Evolutionary conservation across 2,888 invertebrate genomes (phyloP).

Genomic region (Uloborus plumipes): DNA sequence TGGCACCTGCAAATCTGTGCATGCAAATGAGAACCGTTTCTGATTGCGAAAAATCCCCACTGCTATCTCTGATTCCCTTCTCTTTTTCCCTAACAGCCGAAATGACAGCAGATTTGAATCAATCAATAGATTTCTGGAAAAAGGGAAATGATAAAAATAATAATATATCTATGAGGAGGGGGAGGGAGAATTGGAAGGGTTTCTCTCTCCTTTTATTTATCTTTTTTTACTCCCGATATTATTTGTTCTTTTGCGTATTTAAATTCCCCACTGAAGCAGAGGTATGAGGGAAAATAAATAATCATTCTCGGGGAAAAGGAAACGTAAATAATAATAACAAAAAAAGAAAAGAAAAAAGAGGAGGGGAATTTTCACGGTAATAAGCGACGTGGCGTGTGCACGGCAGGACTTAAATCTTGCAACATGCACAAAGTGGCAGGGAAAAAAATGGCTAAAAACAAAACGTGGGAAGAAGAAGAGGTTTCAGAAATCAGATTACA

Average conservation of each 20-base stretch:
- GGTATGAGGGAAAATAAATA: conserved; percentile 53
- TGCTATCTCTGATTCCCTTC: conserved; percentile 32
- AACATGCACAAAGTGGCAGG: conserved; percentile 50
- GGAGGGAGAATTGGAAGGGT: conserved; percentile 8
- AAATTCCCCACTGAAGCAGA: conserved; percentile 38
- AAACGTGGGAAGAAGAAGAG: conserved; percentile 16
- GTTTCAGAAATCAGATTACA: conserved; percentile 57
- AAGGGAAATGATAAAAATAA: conserved; percentile 53
- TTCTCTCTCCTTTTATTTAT: neutral
- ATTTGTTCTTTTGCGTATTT: conserved; percentile 62
- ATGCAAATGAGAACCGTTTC: conserved; percentile 62
- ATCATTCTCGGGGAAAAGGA: conserved; percentile 39
- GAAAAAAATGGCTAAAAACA: conserved; percentile 11
- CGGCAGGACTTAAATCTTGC: conserved; percentile 56
- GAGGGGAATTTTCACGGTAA: conserved; percentile 43
- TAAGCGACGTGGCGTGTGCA: conserved; percentile 33
- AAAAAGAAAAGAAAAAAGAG: conserved; percentile 11
- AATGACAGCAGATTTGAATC: conserved; percentile 65
- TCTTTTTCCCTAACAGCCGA: conserved; percentile 53
- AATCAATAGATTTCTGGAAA: conserved; percentile 56
- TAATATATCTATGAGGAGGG: conserved; percentile 3
- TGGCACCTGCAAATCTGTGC: conserved; percentile 62
- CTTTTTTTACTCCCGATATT: conserved; percentile 32
- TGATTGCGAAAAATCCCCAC: conserved; percentile 62
- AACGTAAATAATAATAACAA: conserved; percentile 1